Conservation (phyloP, 1,140 invertebrate species). For the Danaus plexippus region DNA sequence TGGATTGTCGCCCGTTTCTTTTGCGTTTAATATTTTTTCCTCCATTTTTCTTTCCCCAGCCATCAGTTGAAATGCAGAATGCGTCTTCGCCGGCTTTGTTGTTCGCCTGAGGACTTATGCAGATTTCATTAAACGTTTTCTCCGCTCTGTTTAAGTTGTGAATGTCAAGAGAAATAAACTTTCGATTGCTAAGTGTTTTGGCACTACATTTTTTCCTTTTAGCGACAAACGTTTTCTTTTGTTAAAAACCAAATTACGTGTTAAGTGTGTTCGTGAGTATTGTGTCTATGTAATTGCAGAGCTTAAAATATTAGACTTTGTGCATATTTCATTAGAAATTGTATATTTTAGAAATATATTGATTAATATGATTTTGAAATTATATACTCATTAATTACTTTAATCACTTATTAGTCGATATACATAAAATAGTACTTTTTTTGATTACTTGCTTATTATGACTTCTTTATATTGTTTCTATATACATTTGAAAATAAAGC, state of each 20-base stretch:
- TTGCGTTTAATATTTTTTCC: conserved; percentile 39
- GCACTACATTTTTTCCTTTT: conserved; percentile 24
- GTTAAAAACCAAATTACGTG: neutral
- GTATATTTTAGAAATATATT: too few relatives aligned
- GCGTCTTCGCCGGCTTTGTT: conserved; percentile 48
- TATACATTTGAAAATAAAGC: too few relatives aligned
- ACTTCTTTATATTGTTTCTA: too few relatives aligned
- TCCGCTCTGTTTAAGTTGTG: conserved; percentile 37
- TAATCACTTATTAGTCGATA: too few relatives aligned
- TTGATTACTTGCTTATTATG: too few relatives aligned
- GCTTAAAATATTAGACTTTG: too few relatives aligned
- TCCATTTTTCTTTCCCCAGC: conserved; percentile 26
- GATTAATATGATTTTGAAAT: too few relatives aligned
- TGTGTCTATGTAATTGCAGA: too few relatives aligned
- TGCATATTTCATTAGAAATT: too few relatives aligned
- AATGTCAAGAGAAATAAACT: conserved; percentile 36
- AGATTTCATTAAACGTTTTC: conserved; percentile 51
- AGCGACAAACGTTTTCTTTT: conserved; percentile 10
- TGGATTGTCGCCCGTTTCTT: conserved; percentile 40
- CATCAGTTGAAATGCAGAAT: conserved; percentile 52
- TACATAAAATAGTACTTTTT: too few relatives aligned
- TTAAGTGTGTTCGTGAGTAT: too few relatives aligned
- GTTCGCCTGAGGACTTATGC: conserved; percentile 45
- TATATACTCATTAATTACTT: too few relatives aligned
- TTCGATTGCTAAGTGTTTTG: conserved; percentile 37